Percentiles rank a stretch among this genome's conserved stretches.
These are phyloP conservation scores for Ganaspis sp. DNA, from an alignment of 1,140 invertebrate species.

Conservation along the genomic window DNA sequence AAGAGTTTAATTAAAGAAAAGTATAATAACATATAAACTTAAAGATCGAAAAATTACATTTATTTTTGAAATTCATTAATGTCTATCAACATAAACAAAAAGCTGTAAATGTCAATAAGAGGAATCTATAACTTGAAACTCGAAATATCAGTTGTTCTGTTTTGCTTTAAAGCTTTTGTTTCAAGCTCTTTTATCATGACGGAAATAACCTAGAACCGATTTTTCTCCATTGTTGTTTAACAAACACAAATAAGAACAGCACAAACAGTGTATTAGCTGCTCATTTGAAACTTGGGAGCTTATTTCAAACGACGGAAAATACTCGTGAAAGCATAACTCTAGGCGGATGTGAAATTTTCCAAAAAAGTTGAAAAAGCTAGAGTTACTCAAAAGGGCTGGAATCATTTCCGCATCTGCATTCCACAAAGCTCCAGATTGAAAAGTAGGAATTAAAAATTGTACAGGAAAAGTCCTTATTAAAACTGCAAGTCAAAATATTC, in stretches of 20 bases:
- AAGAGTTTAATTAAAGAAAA: too few relatives aligned
- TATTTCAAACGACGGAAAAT: conserved; percentile 13
- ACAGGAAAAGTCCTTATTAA: background rate
- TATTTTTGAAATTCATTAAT: too few relatives aligned
- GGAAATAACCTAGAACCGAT: conserved; percentile 9
- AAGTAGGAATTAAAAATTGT: conserved; percentile 6
- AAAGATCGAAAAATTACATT: too few relatives aligned
- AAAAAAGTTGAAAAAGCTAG: background rate
- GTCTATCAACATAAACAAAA: too few relatives aligned
- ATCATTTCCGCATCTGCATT: background rate
- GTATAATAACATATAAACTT: too few relatives aligned
- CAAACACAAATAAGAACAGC: conserved; percentile 4
- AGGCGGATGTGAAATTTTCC: background rate
- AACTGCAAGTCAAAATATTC: background rate
- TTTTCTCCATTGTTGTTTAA: conserved; percentile 4
- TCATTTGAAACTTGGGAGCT: conserved; percentile 1
- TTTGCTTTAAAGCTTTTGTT: background rate
- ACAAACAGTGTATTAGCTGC: conserved; percentile 13
- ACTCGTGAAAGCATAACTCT: conserved; percentile 9
- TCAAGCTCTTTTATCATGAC: background rate
- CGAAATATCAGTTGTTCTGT: background rate
- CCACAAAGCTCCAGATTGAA: background rate
- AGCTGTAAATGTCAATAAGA: too few relatives aligned
- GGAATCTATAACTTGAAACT: background rate
- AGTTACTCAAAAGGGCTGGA: background rate